These are phyloP conservation scores for Chironomus tentans DNA, from an alignment of 2,888 invertebrate species.

Conservation along the genomic window DNA sequence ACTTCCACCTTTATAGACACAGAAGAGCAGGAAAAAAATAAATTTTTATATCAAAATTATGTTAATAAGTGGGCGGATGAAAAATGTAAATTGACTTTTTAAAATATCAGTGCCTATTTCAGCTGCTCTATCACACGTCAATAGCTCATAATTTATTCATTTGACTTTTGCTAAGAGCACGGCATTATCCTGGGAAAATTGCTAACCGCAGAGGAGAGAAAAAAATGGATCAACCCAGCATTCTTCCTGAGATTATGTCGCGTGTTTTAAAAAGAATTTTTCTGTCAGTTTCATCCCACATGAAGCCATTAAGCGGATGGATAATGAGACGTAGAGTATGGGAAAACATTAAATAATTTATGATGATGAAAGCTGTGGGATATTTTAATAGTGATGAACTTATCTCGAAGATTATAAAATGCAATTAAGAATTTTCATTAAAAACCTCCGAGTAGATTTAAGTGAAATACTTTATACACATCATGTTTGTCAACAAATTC, in stretches of 20 bases:
- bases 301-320: background rate
- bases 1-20: too few relatives aligned
- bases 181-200: background rate
- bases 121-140: slow-evolving; percentile 16
- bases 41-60: slow-evolving; percentile 22
- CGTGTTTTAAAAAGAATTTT: slow-evolving; percentile 1
- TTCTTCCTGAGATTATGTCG: slow-evolving; percentile 22
- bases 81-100: background rate
- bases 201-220: background rate
- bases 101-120: background rate
- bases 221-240: slow-evolving; percentile 2
- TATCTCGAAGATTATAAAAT: too few relatives aligned
- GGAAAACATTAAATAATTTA: background rate
- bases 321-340: background rate
- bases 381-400: background rate
- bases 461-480: too few relatives aligned
- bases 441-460: too few relatives aligned
- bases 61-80: slow-evolving; percentile 20
- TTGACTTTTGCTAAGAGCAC: background rate
- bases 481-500: background rate
- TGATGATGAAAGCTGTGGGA: background rate
- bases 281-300: background rate
- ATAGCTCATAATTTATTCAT: slow-evolving; percentile 24
- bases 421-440: too few relatives aligned
- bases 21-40: background rate